Percentiles rank a stretch among this genome's conserved stretches.
phyloP scores from a whole-genome alignment of 2,797 vertebrate species.

The Loriculus beryllinus region DNA sequence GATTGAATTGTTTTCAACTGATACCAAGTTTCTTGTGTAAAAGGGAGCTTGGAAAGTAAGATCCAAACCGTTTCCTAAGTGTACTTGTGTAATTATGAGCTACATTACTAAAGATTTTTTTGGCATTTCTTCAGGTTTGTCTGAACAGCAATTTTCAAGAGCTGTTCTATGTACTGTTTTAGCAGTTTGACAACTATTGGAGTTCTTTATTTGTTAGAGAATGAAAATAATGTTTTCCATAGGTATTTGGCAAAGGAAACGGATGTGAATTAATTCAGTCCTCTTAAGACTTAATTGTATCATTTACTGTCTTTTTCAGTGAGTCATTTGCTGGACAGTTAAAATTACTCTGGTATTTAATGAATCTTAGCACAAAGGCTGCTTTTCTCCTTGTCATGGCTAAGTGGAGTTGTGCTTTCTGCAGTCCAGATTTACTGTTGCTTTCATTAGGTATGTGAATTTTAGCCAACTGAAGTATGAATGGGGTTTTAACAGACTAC shows the following conservation, averaged over 20 bases:
- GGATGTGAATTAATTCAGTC: neutral
- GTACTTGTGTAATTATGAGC: neutral
- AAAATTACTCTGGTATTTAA: neutral
- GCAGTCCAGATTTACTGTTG: neutral
- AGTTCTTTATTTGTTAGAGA: neutral
- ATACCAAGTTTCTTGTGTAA: neutral
- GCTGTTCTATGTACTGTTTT: neutral
- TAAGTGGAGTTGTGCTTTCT: neutral
- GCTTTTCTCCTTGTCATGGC: neutral
- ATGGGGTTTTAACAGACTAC: neutral
- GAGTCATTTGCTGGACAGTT: conserved; percentile 2
- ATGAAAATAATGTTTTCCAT: neutral
- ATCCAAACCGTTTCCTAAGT: neutral
- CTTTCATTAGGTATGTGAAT: neutral
- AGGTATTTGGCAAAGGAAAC: neutral
- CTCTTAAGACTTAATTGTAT: neutral
- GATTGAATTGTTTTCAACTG: neutral
- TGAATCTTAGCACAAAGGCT: neutral
- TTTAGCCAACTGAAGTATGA: neutral
- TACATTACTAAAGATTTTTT: neutral
- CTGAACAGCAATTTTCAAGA: neutral
- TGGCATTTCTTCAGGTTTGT: neutral
- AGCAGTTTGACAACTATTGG: neutral
- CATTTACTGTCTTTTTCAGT: neutral
- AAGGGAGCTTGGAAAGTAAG: neutral